Evolutionary conservation across 2,888 invertebrate genomes (phyloP), one percentile per base, ranked within the genome.

Genomic region (Trichacis sp.): DNA sequence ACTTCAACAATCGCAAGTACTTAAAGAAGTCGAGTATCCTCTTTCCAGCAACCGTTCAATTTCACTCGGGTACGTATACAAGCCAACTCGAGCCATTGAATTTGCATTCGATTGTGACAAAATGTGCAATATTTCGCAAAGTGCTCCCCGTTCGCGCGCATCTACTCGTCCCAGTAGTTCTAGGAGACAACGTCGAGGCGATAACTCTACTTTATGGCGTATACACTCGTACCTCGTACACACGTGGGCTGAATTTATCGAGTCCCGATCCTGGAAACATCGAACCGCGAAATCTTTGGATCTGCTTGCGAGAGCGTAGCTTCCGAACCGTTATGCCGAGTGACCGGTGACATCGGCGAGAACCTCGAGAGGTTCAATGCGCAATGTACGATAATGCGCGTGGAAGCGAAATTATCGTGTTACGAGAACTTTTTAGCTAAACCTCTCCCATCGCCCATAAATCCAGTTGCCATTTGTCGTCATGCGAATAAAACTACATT

Each of bases 201-300:
- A 74, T 72, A 75, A 73, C 70, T 71, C 57, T 71, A 67, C 64
- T 75, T 73, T 73, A 73, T 71, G 67, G 70, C 64, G 67, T 68
- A 68, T 65, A 42, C 49, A 48, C 63, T 49, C 50, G 46, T n/a
- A n/a, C n/a, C n/a, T n/a, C n/a, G n/a, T 52, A 48, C 58, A 60
- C 63, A 71, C 70, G 68, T 73, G 72, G 65, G 67, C 54, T 67
- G 71, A 71, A 72, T 73, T 68, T 66, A 73, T 70, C 63, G 63
- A 69, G 59, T 67, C 56, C 58, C 64, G 61, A 68, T 64, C 55
- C 52, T 42, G 38, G 63, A 59, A 64, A 63, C 49, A 54, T 49
- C 38, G 50, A 49, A 54, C 49, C 19, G 38, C 30, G 40, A 54
- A 53, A 60, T 54, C 54, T 49, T 45, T 43, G 42, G 40, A 46